These are phyloP conservation scores for Mola mola DNA, from an alignment of 2,113 vertebrate species.

Conservation along the genomic window DNA sequence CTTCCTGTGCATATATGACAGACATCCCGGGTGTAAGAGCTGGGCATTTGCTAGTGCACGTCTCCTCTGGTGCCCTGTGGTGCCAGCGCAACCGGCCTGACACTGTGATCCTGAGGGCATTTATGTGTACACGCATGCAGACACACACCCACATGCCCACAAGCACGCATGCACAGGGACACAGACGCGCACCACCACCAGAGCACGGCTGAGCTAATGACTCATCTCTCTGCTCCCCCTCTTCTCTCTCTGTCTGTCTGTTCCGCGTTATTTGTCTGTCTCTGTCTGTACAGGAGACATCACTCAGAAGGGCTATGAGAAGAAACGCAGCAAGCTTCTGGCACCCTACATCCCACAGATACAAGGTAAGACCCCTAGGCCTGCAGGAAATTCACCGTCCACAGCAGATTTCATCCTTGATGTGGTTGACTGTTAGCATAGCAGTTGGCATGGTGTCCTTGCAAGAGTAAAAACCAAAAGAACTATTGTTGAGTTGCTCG, in stretches of 20 bases:
- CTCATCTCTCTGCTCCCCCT: conserved; percentile 69
- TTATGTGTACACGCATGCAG: conserved; percentile 21
- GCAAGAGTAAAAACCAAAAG: conserved; percentile 3
- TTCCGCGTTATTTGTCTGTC: conserved; percentile 52
- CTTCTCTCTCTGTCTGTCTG: conserved; percentile 43
- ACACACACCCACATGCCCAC: conserved; percentile 17
- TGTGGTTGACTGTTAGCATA: conserved; percentile 14
- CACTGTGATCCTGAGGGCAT: conserved; percentile 22
- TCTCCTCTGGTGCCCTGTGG: conserved; percentile 53
- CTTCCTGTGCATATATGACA: conserved; percentile 11
- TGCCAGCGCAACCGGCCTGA: conserved; percentile 66
- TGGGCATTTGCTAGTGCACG: conserved; percentile 36
- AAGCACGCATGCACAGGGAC: conserved; percentile 20
- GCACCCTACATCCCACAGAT: conserved; percentile 85
- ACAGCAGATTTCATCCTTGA: not conserved
- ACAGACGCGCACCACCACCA: conserved; percentile 22
- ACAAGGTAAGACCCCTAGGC: conserved; percentile 78
- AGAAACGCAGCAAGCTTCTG: conserved; percentile 86
- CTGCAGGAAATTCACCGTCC: conserved; percentile 15
- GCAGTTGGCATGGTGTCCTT: conserved; percentile 10
- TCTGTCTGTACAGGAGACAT: conserved; percentile 83
- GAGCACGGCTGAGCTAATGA: conserved; percentile 69
- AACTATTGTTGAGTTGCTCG: too few species aligned
- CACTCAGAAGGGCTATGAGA: conserved; percentile 89
- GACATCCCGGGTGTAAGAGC: conserved; percentile 12